Percentiles rank a stretch among this genome's conserved stretches.
These are phyloP conservation scores for Gymnocephalus cernua DNA, from an alignment of 2,113 vertebrate genomes.

Conservation along the genomic window DNA sequence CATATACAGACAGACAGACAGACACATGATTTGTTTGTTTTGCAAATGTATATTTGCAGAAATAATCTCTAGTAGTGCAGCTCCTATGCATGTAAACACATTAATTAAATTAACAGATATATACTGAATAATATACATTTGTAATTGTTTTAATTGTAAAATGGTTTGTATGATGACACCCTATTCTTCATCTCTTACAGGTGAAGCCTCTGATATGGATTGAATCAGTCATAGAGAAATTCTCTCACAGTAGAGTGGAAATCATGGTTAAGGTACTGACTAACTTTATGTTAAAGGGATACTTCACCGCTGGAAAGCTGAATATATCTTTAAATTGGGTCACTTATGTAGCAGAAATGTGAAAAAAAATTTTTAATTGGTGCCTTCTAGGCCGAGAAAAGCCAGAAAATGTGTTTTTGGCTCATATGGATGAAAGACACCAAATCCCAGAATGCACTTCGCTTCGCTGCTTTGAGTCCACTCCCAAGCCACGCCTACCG, in stretches of 20 bases:
- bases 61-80: not conserved
- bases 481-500: too few species aligned
- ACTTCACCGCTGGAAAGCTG: too few species aligned
- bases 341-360: too few species aligned
- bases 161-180: not conserved
- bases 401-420: too few species aligned
- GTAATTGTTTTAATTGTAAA: not conserved
- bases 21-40: not conserved
- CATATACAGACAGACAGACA: too few species aligned
- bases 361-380: too few species aligned
- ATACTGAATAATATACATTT: not conserved
- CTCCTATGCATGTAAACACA: not conserved
- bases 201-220: slow-evolving; percentile 97
- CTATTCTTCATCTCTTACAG: slow-evolving; percentile 65
- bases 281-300: not conserved
- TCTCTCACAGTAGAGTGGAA: slow-evolving; percentile 94
- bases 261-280: slow-evolving; percentile 93
- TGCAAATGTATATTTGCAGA: not conserved
- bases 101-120: not conserved
- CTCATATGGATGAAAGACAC: too few species aligned
- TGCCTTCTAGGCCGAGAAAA: too few species aligned
- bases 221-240: slow-evolving; percentile 95
- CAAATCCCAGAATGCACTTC: too few species aligned
- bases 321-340: too few species aligned
- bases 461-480: too few species aligned